A percentile compares a stretch with the other conserved stretches of the same genome.
Evolutionary conservation across 2,797 vertebrate species (phyloP).

Genomic region (Intellagama lesueurii): DNA sequence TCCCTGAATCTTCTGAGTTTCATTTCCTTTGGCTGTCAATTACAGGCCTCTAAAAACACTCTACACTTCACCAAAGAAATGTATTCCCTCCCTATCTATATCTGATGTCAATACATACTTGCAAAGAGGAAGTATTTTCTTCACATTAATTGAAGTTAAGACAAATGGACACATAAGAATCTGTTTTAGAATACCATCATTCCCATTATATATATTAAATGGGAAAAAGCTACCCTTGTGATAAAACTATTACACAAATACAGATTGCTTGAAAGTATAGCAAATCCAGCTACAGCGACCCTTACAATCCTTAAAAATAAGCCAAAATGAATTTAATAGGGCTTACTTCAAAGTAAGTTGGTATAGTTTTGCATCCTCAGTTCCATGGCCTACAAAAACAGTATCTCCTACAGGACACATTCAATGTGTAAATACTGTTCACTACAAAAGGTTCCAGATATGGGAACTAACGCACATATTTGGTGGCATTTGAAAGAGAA

Average conservation of each 20-base stretch:
- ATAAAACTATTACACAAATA: neutral
- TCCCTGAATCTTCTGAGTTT: neutral
- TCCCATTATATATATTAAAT: neutral
- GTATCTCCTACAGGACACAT: neutral
- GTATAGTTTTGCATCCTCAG: neutral
- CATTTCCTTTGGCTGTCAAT: constrained; percentile 7
- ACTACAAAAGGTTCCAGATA: too few relatives aligned
- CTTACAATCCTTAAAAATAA: neutral
- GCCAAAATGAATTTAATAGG: neutral
- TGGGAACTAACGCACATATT: too few relatives aligned
- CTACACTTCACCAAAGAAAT: neutral
- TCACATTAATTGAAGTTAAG: neutral
- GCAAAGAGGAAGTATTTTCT: neutral
- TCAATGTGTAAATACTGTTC: neutral
- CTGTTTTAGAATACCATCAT: neutral
- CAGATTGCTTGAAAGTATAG: too few relatives aligned
- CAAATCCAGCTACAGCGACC: too few relatives aligned
- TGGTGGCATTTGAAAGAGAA: neutral
- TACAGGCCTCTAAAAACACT: neutral
- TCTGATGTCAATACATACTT: neutral
- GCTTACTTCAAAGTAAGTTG: neutral
- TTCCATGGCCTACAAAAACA: neutral
- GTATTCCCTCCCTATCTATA: constrained; percentile 14
- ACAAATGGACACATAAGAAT: neutral
- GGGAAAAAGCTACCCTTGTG: neutral